Base-by-base conservation (phyloP, 2,797 vertebrate species). In the Sebastes baramenuke region DNA sequence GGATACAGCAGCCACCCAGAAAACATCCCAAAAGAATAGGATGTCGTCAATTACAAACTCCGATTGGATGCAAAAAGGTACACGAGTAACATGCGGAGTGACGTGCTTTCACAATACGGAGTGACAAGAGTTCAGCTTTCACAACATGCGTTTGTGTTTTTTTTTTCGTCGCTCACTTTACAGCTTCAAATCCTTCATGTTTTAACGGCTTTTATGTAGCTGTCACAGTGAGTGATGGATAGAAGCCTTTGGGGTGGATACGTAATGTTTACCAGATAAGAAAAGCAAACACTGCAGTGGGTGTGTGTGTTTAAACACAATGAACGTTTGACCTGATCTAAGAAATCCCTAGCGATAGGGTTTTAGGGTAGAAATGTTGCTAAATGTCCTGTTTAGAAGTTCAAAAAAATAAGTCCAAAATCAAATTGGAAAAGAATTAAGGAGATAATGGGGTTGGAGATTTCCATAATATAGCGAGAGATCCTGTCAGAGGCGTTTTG, bases 221-320 rank as follows among this genome's bases (percentile, higher is more conserved):
- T 85, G 94, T 91, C 91, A 81, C 60, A 78, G 27, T 65, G 83
- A 92, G 74, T 85, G 83, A 92, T 87, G 69, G 73, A 85, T 83
- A 56, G 79, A 71, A 85, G 79, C 56, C 77, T 83, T 84, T 72
- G 49, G 79, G 78, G 78, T 91, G 76, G 77, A 88, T 80, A 82
- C 42, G 77, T 88, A 90, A 90, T 90, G 93, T 94, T 94, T 93
- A 85, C 82, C 87, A 88, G 91, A 94, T 94, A 94, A 92, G 90
- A 89, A 89, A 86, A 87, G 90, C 88, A 93, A 94, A 93, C 85
- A 90, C 64, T 59, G 81, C 80, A 38, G 58, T 75, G 87, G 74
- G 81, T 83, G 79, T 69, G 25, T 4, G 36, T 22, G 36, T 87
- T 87, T 82, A 86, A 64, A 89, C 72, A 14, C 5, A 11, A 42